Conservation (phyloP, 2,888 invertebrate genomes). For the Eugnorisma glareosa region DNA sequence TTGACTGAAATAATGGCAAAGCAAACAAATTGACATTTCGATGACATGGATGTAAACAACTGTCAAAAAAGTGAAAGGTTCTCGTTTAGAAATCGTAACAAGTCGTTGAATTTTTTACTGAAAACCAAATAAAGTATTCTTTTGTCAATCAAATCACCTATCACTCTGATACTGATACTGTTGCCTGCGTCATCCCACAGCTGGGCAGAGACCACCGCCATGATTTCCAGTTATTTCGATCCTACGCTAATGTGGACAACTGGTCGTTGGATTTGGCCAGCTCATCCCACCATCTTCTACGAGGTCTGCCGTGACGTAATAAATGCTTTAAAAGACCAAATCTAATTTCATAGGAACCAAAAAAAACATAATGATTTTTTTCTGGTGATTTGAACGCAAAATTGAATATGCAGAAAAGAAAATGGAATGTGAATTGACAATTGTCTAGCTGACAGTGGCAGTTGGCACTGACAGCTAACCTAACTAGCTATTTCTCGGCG, state of each 20-base stretch:
- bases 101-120: background rate
- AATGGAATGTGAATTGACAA: too few relatives aligned
- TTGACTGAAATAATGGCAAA: constrained; percentile 66
- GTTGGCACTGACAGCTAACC: constrained; percentile 28
- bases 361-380: background rate
- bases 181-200: too few relatives aligned
- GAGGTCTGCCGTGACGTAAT: too few relatives aligned
- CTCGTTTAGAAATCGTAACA: constrained; percentile 33
- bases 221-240: too few relatives aligned
- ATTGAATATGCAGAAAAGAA: background rate
- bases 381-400: constrained; percentile 5
- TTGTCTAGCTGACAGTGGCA: background rate
- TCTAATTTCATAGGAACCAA: background rate
- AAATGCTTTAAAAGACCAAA: too few relatives aligned
- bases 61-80: constrained; percentile 50
- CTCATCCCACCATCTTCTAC: too few relatives aligned
- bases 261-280: too few relatives aligned
- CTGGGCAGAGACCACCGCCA: too few relatives aligned
- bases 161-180: too few relatives aligned
- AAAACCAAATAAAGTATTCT: background rate
- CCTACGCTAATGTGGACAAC: too few relatives aligned
- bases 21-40: constrained; percentile 54
- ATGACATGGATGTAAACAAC: constrained; percentile 37
- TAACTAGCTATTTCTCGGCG: background rate
- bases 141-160: background rate